Evolutionary conservation across 2,797 vertebrate genomes (phyloP).

Genomic region (Florisuga fusca): DNA sequence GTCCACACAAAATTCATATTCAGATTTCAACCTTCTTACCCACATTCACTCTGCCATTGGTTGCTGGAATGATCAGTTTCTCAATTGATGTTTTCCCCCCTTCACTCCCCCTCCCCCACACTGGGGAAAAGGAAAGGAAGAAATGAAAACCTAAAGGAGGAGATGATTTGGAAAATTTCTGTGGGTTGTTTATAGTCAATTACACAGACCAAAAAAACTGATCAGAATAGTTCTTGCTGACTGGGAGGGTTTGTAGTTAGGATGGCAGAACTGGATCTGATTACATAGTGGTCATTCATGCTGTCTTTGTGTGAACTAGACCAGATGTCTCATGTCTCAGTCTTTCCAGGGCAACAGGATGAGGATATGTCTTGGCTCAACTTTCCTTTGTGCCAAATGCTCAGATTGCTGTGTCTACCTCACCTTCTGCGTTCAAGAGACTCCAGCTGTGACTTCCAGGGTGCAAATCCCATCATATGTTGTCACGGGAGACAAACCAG

Average conservation of each 20-base stretch:
- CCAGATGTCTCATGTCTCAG: background rate
- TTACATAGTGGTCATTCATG: background rate
- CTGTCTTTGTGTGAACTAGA: background rate
- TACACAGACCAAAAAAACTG: background rate
- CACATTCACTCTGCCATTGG: rapidly evolving
- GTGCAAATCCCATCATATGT: background rate
- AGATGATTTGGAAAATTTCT: background rate
- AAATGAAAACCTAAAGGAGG: background rate
- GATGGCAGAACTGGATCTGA: background rate
- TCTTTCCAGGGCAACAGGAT: background rate
- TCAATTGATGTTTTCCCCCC: background rate
- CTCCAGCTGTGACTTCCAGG: background rate
- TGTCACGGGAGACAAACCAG: background rate
- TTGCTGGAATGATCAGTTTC: background rate
- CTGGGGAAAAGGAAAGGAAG: background rate
- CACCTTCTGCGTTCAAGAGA: background rate
- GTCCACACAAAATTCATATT: background rate
- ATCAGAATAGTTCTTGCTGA: background rate
- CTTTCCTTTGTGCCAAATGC: background rate
- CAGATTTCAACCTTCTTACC: background rate
- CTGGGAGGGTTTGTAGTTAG: rapidly evolving
- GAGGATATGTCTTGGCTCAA: background rate
- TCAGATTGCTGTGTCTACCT: background rate
- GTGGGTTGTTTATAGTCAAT: background rate
- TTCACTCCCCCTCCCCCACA: too few species aligned